Evolutionary conservation across 2,888 invertebrate genomes (phyloP), one percentile per base, ranked within the genome.

Genomic region (Mimas tiliae): DNA sequence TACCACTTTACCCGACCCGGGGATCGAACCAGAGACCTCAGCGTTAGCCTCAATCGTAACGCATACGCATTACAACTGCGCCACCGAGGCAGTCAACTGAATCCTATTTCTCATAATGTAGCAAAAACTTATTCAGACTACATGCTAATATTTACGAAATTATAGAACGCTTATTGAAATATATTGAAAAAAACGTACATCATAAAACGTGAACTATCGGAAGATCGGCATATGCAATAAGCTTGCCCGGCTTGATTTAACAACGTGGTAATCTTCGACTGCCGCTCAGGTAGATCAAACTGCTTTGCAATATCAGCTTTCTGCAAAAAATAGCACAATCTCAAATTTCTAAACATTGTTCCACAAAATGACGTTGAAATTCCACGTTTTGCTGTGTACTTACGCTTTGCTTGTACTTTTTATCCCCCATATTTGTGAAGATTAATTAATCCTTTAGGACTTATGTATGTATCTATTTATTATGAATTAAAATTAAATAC

Each of bases 121-220:
- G 4, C 42, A 6, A 6, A 42, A 7, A 2, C 42, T 45, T 19
- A 33, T 42, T 42, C 16, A 42, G 42, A 9, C 42, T 6, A 42
- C 27, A 38, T 38, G 38, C 9, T 9, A 38, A 0, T 9, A 38
- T 6, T 6, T 38, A 38, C 9, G 1, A 2, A 9, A 38, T 38
- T 7, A 3, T 9, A 38, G 9, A 38, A 38, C 38, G 9, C 7
- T 38, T 38, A 9, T 6, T 9, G 9, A 9, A 9, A 7, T 7
- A 47, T 7, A 14, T 51, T 1, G 62, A 58, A 19, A 48, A 21
- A 33, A 66, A 90, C 95, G 94, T 89, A 97, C 97, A 99, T 99
- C 99, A 99, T 99, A 89, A 99, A 99, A 63, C 98, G 94, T 0
- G 97, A 97, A 74, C 98, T 98, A 84, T 99, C 99, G 0, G 98